Evolutionary conservation across 2,113 vertebrate species (phyloP), one percentile per base, ranked within the genome.

Genomic region (Tinamus guttatus): DNA sequence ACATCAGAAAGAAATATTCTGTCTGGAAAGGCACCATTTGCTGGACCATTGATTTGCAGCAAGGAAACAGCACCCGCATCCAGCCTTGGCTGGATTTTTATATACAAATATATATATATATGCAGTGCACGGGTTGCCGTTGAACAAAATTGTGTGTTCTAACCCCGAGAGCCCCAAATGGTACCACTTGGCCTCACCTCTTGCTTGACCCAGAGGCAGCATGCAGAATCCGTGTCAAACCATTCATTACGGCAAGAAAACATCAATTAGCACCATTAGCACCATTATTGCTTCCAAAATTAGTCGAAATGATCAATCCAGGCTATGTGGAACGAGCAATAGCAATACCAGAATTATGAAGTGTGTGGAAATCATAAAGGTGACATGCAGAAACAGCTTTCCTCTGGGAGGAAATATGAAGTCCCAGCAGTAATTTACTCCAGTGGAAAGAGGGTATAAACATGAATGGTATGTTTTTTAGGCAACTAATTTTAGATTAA

Each of bases 231-330:
- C 47, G 20, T 63, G 54, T 81, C 43, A 43, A 81, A 86, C 27
- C 74, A 17, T 65, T 81, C 58, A 51, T 54, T 70, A 62, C 38
- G 2, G 65, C 32, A 56, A 67, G 43, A 27, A 86, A 87, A 69
- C 67, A 54, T 41, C 81, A 45, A 56, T 93, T 77, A 87, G 54
- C 30, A 62, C 59, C 71, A n/a, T n/a, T n/a, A n/a, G n/a, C n/a
- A n/a, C n/a, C 74, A 41, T 91, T 60, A 64, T 84, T 65, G 83
- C 52, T 73, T 84, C 91, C 87, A 87, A 93, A 95, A 95, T 94
- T 77, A 89, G 74, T 51, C 36, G 32, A 87, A 74, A 60, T 36
- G 69, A 89, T 96, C 85, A 89, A 94, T 91, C 91, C 91, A 91
- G 69, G 78, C 74, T 73, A 64, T n/a, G 69, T 52, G 5, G 60